Evolutionary conservation across 2,113 vertebrate genomes (phyloP).

Genomic region (Psettodes erumei): DNA sequence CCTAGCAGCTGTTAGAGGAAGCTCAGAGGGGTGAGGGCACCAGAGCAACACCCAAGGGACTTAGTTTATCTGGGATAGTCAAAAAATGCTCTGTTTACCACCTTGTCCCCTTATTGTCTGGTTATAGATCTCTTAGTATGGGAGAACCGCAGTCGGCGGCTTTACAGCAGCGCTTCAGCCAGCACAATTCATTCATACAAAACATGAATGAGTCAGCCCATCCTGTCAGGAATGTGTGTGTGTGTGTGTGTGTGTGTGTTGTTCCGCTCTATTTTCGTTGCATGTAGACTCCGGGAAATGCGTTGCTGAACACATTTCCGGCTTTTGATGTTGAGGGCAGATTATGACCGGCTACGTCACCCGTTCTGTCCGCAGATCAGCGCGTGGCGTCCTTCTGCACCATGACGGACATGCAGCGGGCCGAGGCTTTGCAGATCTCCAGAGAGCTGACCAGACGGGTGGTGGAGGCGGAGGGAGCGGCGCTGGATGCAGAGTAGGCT

Average conservation of each 20-base stretch:
- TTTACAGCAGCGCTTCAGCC: conserved; percentile 16
- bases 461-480: conserved; percentile 85
- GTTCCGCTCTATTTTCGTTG: conserved; percentile 27
- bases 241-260: conserved; percentile 33
- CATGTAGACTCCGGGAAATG: conserved; percentile 21
- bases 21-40: conserved; percentile 47
- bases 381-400: conserved; percentile 93
- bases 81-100: conserved; percentile 51
- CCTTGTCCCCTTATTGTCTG: conserved; percentile 50
- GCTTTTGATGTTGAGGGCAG: conserved; percentile 13
- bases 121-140: conserved; percentile 22
- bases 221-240: conserved; percentile 38
- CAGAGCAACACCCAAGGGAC: conserved; percentile 34
- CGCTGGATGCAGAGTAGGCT: conserved; percentile 83
- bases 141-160: neutral
- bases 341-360: conserved; percentile 32
- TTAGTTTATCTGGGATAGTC: conserved; percentile 39
- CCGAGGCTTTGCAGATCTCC: conserved; percentile 86
- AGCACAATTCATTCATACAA: conserved; percentile 52
- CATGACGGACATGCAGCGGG: conserved; percentile 90
- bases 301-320: conserved; percentile 10
- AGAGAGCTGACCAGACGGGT: conserved; percentile 88
- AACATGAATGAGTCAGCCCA: conserved; percentile 49
- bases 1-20: conserved; percentile 71
- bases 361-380: conserved; percentile 86